Conservation (phyloP, 2,888 invertebrate species). For the Drosophila infuscata region DNA sequence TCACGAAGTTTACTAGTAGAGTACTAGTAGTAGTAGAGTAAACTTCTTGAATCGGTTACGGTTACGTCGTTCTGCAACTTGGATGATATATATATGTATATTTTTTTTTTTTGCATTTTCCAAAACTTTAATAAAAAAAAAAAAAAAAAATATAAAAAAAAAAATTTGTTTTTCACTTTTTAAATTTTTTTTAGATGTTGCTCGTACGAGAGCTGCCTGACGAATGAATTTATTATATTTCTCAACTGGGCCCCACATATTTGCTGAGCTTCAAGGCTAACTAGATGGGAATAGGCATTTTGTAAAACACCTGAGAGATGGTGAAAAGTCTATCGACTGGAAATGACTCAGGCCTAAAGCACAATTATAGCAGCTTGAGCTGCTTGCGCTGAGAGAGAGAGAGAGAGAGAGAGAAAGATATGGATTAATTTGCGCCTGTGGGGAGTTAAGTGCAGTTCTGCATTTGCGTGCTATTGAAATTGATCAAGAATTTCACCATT, state of each 20-base stretch:
- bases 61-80: no score
- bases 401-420: background rate
- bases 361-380: background rate
- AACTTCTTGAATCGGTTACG: no score
- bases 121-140: background rate
- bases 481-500: background rate
- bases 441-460: background rate
- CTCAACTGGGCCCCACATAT: no score
- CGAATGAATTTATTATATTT: background rate
- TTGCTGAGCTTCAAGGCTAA: constrained; percentile 3
- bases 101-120: background rate
- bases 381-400: constrained; percentile 1
- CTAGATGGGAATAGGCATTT: constrained; percentile 3
- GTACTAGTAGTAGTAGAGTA: no score
- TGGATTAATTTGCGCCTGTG: background rate
- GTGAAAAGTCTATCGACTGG: background rate
- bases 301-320: background rate
- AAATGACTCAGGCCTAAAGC: background rate
- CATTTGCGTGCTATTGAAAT: background rate
- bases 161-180: background rate
- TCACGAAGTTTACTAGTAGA: no score
- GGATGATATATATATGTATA: background rate
- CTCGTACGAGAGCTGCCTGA: background rate
- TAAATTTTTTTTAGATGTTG: constrained; percentile 2
- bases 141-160: background rate